A percentile compares a stretch with the other conserved stretches of the same genome.
Evolutionary conservation across 1,140 invertebrate species (phyloP).

Genomic region (Chionoecetes opilio): DNA sequence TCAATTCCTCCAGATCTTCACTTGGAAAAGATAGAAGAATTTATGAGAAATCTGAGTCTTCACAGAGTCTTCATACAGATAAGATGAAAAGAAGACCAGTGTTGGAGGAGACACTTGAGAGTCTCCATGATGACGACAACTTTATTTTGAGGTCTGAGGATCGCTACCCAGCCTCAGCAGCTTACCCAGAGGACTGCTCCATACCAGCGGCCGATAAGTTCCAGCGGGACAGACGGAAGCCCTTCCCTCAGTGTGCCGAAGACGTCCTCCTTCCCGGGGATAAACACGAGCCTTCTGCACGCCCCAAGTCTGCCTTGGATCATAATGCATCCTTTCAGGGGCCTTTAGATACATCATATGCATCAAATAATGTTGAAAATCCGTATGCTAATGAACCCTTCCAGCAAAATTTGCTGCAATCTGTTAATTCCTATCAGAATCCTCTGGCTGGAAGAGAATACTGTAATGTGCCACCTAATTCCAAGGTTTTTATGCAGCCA

Average conservation of each 20-base stretch:
- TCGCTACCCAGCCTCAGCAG: slow-evolving; percentile 78
- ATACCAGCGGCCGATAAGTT: slow-evolving; percentile 69
- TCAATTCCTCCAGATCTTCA: slow-evolving; percentile 64
- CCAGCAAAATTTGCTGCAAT: slow-evolving; percentile 63
- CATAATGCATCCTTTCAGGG: slow-evolving; percentile 71
- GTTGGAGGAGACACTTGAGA: slow-evolving; percentile 76
- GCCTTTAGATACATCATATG: slow-evolving; percentile 67
- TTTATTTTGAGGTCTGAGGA: slow-evolving; percentile 81
- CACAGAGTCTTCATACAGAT: slow-evolving; percentile 61
- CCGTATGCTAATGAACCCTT: slow-evolving; percentile 76
- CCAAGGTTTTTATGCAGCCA: slow-evolving; percentile 57
- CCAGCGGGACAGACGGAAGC: slow-evolving; percentile 71
- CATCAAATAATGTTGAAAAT: slow-evolving; percentile 69
- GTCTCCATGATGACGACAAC: slow-evolving; percentile 76
- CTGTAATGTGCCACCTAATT: slow-evolving; percentile 61
- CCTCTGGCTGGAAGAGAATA: slow-evolving; percentile 55
- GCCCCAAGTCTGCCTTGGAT: slow-evolving; percentile 72
- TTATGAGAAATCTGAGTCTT: slow-evolving; percentile 73
- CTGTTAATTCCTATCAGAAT: slow-evolving; percentile 56
- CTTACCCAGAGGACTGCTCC: slow-evolving; percentile 78
- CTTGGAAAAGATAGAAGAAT: slow-evolving; percentile 68
- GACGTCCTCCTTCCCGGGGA: slow-evolving; percentile 75
- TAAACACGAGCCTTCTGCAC: slow-evolving; percentile 70
- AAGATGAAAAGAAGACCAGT: slow-evolving; percentile 79
- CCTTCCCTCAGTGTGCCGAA: slow-evolving; percentile 71